These are phyloP conservation scores for Sepiola atlantica DNA, from an alignment of 2,888 invertebrate species.

Conservation along the genomic window DNA sequence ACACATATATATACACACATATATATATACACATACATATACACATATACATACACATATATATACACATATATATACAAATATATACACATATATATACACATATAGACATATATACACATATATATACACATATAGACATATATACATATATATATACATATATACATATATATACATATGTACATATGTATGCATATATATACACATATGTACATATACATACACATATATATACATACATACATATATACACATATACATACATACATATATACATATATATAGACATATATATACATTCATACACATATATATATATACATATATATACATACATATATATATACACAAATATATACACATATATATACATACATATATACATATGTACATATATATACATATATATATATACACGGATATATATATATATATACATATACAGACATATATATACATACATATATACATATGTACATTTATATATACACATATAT, in stretches of 20 bases:
- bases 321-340: not conserved
- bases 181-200: not conserved
- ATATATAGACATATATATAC: not conserved
- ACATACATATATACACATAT: not conserved
- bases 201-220: not conserved
- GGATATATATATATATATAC: not conserved
- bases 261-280: not conserved
- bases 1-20: not conserved
- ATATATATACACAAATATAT: not conserved
- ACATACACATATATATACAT: not conserved
- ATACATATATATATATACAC: not conserved
- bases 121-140: not conserved
- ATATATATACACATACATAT: not conserved
- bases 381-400: not conserved
- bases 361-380: not conserved
- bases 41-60: not conserved
- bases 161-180: not conserved
- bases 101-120: not conserved
- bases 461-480: not conserved
- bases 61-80: not conserved
- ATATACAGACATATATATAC: not conserved
- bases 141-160: constrained; percentile 3
- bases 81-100: not conserved
- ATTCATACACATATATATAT: not conserved
- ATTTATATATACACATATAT: not conserved